A percentile compares a stretch with the other conserved stretches of the same genome.
Evolutionary conservation across 2,797 vertebrate species (phyloP).

Genomic region (Peromyscus attwateri): DNA sequence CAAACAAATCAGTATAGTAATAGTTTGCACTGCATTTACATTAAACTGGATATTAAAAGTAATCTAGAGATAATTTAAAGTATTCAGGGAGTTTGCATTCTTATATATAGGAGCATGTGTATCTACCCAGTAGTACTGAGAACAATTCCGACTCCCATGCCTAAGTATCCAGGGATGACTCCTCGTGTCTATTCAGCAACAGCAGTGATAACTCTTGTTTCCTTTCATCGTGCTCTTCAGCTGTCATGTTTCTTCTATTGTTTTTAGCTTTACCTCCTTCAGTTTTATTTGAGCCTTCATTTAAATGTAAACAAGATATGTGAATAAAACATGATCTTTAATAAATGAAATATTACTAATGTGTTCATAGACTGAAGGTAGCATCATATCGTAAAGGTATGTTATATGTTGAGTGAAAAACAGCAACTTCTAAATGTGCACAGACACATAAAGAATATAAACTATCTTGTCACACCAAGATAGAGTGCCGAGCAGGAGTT

Average conservation of each 20-base stretch:
- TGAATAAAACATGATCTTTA: constrained; percentile 15
- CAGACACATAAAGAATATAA: not conserved
- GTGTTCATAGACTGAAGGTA: not conserved
- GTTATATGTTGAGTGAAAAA: constrained; percentile 38
- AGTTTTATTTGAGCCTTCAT: not conserved
- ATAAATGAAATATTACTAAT: constrained; percentile 29
- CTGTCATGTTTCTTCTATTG: not conserved
- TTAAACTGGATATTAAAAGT: not conserved
- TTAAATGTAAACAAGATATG: not conserved
- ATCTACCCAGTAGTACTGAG: not conserved
- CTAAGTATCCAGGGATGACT: not conserved
- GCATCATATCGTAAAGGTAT: not conserved
- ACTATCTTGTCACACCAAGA: not conserved
- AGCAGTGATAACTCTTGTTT: not conserved
- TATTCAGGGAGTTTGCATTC: not conserved
- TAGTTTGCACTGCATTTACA: not conserved
- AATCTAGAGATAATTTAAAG: not conserved
- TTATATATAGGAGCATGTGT: not conserved
- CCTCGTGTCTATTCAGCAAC: not conserved
- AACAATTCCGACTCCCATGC: not conserved
- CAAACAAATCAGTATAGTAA: not conserved
- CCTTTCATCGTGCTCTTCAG: not conserved
- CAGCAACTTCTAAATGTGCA: not conserved
- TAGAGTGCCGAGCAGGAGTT: not conserved
- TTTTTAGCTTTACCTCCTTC: not conserved